phyloP scores from a whole-genome alignment of 2,113 vertebrate species.

The Pithys albifrons region DNA sequence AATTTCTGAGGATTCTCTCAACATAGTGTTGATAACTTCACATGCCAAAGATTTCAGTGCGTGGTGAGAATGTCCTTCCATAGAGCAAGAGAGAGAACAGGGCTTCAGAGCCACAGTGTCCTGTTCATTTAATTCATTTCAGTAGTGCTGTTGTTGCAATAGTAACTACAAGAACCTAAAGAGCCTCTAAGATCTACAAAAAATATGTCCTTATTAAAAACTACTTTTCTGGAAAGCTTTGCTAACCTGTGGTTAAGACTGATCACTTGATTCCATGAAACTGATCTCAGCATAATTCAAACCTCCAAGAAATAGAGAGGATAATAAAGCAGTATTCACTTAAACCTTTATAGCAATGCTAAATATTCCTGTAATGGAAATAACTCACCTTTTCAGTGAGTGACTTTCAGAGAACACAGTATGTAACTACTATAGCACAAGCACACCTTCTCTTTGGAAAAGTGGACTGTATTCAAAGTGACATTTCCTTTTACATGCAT shows the following conservation, averaged over 20 bases:
- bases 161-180: neutral
- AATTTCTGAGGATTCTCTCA: neutral
- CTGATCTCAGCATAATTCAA: neutral
- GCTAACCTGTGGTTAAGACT: neutral
- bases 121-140: neutral
- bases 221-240: neutral
- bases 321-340: neutral
- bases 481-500: neutral
- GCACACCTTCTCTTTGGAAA: neutral
- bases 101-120: neutral
- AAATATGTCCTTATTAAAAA: neutral
- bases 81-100: neutral
- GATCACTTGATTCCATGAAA: neutral
- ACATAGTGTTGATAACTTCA: neutral
- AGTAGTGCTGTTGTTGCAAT: neutral
- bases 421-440: neutral
- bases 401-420: neutral
- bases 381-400: neutral
- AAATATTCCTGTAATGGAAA: neutral
- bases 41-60: neutral
- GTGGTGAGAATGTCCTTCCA: neutral
- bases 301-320: neutral
- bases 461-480: neutral
- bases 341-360: neutral
- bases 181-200: neutral